These are phyloP conservation scores for Acipenser oxyrinchus DNA, from an alignment of 2,797 vertebrate species.

Conservation along the genomic window DNA sequence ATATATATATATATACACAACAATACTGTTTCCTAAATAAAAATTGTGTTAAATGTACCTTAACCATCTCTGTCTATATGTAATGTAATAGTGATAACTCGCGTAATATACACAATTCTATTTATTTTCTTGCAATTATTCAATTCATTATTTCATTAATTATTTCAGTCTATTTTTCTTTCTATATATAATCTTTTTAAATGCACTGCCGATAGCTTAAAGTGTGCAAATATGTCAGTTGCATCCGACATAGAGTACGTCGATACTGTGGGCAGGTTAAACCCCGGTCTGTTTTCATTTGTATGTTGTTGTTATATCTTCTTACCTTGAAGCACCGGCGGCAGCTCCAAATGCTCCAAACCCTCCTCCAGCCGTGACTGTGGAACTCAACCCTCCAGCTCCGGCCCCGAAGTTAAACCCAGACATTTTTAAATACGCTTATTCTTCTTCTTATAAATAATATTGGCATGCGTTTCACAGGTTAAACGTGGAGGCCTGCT, in stretches of 20 bases:
- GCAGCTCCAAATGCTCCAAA: slow-evolving; percentile 50
- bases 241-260: background rate
- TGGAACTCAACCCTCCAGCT: slow-evolving; percentile 34
- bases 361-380: slow-evolving; percentile 45
- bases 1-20: too few species aligned
- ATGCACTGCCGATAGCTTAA: too few species aligned
- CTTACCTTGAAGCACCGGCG: slow-evolving; percentile 38
- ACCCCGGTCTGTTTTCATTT: slow-evolving; percentile 18
- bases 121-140: too few species aligned
- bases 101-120: too few species aligned
- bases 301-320: too few species aligned
- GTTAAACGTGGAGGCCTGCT: slow-evolving; percentile 28
- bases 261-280: background rate
- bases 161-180: too few species aligned
- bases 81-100: too few species aligned
- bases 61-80: too few species aligned
- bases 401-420: slow-evolving; percentile 59
- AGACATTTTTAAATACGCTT: slow-evolving; percentile 44
- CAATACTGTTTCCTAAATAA: too few species aligned
- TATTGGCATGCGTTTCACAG: background rate
- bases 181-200: too few species aligned
- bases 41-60: too few species aligned
- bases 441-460: slow-evolving; percentile 8
- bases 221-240: background rate
- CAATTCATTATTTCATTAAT: too few species aligned